These are phyloP conservation scores for Erebia aethiops DNA, from an alignment of 2,888 invertebrate species.

Conservation along the genomic window DNA sequence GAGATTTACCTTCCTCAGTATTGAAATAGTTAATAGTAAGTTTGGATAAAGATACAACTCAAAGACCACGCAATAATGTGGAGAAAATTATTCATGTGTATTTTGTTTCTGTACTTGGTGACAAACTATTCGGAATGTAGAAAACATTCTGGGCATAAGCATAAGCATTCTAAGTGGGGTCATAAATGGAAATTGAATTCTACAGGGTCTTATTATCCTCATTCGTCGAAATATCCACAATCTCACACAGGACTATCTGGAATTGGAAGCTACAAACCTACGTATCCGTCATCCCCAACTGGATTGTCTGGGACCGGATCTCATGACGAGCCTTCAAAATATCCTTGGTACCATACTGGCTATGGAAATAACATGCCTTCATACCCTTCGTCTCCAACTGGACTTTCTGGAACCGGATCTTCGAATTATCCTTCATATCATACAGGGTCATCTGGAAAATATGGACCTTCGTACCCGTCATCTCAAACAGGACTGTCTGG, in stretches of 20 bases:
- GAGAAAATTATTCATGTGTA: not conserved
- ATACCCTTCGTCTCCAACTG: conserved; percentile 3
- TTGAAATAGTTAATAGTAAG: not conserved
- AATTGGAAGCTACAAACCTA: not conserved
- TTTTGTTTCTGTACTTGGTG: not conserved
- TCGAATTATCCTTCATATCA: not conserved
- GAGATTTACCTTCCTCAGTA: too few species aligned
- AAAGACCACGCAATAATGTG: not conserved
- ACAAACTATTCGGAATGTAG: not conserved
- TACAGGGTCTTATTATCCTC: not conserved
- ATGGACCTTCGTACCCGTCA: not conserved
- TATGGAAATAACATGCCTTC: not conserved
- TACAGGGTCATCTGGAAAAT: not conserved
- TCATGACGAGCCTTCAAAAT: not conserved
- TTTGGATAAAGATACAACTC: not conserved
- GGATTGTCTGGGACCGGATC: not conserved
- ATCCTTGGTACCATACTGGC: not conserved
- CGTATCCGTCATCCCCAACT: not conserved
- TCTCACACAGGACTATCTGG: not conserved
- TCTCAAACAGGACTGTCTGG: not conserved
- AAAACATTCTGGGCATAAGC: not conserved
- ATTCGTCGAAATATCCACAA: not conserved
- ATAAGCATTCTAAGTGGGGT: not conserved
- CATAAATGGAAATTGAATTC: conserved; percentile 6
- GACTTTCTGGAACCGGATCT: conserved; percentile 4